These are phyloP conservation scores for Ceriagrion tenellum DNA, from an alignment of 2,888 invertebrate species.

Conservation along the genomic window DNA sequence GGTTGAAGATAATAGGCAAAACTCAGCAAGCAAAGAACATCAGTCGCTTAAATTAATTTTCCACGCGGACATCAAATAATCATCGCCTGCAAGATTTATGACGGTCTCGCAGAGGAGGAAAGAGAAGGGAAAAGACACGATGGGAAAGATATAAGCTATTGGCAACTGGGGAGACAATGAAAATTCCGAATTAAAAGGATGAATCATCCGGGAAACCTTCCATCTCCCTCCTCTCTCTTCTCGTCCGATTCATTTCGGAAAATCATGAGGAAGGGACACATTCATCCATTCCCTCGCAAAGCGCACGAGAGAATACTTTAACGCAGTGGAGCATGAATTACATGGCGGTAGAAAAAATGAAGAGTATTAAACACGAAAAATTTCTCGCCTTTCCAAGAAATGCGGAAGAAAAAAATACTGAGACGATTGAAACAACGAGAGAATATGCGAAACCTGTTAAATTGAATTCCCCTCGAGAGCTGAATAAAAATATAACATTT, in stretches of 20 bases:
- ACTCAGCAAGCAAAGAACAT: not conserved
- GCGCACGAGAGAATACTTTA: not conserved
- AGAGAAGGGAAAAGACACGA: not conserved
- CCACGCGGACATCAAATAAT: not conserved
- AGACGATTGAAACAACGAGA: too few species aligned
- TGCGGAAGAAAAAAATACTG: not conserved
- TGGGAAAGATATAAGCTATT: not conserved
- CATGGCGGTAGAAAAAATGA: conserved; percentile 9
- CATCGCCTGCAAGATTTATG: not conserved
- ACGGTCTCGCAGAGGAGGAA: not conserved
- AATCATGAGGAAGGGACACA: conserved; percentile 41
- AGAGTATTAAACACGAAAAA: not conserved
- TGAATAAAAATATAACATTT: too few species aligned
- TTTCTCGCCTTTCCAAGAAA: not conserved
- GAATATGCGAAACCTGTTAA: too few species aligned
- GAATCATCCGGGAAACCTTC: not conserved
- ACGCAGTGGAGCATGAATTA: conserved; percentile 34
- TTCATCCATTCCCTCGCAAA: conserved; percentile 44
- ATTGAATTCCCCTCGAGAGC: too few species aligned
- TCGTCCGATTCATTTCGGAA: not conserved
- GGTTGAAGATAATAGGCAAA: not conserved
- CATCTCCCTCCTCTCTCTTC: not conserved
- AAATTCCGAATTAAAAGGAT: conserved; percentile 51
- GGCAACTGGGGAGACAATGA: conserved; percentile 45
- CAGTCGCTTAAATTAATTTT: not conserved